These are phyloP conservation scores for Microhierax caerulescens DNA, from an alignment of 2,797 vertebrate species.

Conservation along the genomic window DNA sequence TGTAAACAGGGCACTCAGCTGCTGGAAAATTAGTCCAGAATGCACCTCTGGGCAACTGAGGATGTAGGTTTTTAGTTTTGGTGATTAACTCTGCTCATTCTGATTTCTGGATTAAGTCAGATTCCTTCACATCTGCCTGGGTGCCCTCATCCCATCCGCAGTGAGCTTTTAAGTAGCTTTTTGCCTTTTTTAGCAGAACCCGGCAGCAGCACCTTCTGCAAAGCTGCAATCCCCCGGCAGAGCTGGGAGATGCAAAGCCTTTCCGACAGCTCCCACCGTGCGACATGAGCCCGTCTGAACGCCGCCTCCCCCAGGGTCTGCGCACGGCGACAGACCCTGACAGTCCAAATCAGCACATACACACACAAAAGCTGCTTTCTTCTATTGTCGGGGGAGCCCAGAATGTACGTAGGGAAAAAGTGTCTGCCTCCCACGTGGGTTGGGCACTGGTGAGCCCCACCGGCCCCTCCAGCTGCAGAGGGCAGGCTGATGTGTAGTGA, in stretches of 20 bases:
- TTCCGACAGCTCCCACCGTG: neutral
- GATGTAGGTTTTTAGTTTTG: neutral
- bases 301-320: neutral
- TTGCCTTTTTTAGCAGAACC: neutral
- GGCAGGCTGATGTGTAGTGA: neutral
- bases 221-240: neutral
- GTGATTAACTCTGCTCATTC: neutral
- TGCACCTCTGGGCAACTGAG: neutral
- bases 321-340: neutral
- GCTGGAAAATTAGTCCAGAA: neutral
- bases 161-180: neutral
- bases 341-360: neutral
- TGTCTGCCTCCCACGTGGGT: neutral
- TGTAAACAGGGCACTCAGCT: neutral
- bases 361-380: neutral
- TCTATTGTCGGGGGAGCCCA: neutral
- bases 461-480: fast-evolving
- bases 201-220: neutral
- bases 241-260: neutral
- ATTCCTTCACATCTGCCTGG: neutral
- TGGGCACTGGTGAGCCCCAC: neutral
- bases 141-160: neutral
- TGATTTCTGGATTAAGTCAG: neutral
- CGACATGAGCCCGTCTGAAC: fast-evolving
- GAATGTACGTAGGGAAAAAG: neutral